Evolutionary conservation across 1,140 invertebrate genomes (phyloP), one percentile per base, ranked within the genome.

Genomic region (Himalopsyche phryganea): DNA sequence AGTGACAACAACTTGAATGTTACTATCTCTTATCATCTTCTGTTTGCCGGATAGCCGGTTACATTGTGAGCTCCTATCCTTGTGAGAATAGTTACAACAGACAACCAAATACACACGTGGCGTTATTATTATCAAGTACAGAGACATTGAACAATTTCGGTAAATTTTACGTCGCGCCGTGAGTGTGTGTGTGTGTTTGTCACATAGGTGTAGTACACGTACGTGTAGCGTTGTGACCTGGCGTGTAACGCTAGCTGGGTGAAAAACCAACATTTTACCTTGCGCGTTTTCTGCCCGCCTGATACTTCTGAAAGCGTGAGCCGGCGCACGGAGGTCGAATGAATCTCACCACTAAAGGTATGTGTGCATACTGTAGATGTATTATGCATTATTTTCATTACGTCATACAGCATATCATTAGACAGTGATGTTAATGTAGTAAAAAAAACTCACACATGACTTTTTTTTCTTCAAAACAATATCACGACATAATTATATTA

Each of bases 301-400:
- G 51, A 41, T 53, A 53, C 44, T 15, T 28, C 38, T 18, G 40
- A 41, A 41, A 40, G 40, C 41, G 38, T 11, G 17, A 14, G 23
- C 51, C 28, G 51, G 51, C 51, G 51, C 51, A 53, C 20, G 41
- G 40, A 40, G n/a, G 38, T 44, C 51, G 23, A 15, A 53, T 53
- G 51, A 53, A 53, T 33, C 51, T 51, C 36, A 14, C 2, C 14
- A 41, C 17, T 19, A 51, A 51, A 51, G 50, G 50, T 51, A 51
- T 14, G 9, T 32, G n/a, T n/a, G n/a, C n/a, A n/a, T n/a, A n/a
- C n/a, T n/a, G n/a, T n/a, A n/a, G n/a, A n/a, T n/a, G n/a, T n/a
- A n/a, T n/a, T n/a, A n/a, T n/a, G n/a, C n/a, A n/a, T n/a, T n/a
- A n/a, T n/a, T n/a, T n/a, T n/a, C n/a, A n/a, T n/a, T n/a, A n/a